These are phyloP conservation scores for Pheosia gnoma DNA, from an alignment of 2,888 invertebrate species.

Conservation along the genomic window DNA sequence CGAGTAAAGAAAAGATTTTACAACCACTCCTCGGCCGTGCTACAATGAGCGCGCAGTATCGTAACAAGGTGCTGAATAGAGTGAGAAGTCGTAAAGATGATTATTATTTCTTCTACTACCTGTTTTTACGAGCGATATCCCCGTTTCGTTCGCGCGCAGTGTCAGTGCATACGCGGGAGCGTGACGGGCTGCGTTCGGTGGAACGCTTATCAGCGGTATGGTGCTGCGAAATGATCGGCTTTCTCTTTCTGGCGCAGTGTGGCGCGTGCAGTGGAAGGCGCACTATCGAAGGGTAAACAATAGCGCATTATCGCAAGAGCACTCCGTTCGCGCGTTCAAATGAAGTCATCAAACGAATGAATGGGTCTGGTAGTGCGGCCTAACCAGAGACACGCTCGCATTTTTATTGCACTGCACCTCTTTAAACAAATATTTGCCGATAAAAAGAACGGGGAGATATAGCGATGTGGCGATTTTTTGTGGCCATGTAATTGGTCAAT, in stretches of 20 bases:
- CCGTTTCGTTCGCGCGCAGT: constrained; percentile 63
- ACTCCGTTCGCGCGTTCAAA: constrained; percentile 79
- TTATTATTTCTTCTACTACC: constrained; percentile 85
- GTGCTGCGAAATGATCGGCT: constrained; percentile 53
- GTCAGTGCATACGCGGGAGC: constrained; percentile 49
- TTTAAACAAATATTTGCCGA: constrained; percentile 76
- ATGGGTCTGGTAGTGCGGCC: constrained; percentile 74
- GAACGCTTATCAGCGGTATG: constrained; percentile 58
- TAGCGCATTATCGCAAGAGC: constrained; percentile 82
- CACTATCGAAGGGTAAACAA: constrained; percentile 84
- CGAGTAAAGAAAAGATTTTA: constrained; percentile 84
- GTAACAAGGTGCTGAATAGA: constrained; percentile 85
- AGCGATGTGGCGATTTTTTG: constrained; percentile 39
- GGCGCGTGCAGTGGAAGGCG: constrained; percentile 78
- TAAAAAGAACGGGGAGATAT: constrained; percentile 52
- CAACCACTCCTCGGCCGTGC: constrained; percentile 80
- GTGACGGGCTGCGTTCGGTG: constrained; percentile 62
- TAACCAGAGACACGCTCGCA: constrained; percentile 74
- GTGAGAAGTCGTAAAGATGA: constrained; percentile 85
- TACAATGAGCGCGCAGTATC: constrained; percentile 83
- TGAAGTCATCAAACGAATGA: constrained; percentile 84
- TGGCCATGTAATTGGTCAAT: constrained; percentile 24
- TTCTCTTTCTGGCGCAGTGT: constrained; percentile 72
- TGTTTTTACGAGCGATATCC: constrained; percentile 79
- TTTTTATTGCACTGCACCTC: constrained; percentile 78